Base-by-base conservation (phyloP, 1,140 invertebrate genomes). In the Scaptomyza montana region DNA sequence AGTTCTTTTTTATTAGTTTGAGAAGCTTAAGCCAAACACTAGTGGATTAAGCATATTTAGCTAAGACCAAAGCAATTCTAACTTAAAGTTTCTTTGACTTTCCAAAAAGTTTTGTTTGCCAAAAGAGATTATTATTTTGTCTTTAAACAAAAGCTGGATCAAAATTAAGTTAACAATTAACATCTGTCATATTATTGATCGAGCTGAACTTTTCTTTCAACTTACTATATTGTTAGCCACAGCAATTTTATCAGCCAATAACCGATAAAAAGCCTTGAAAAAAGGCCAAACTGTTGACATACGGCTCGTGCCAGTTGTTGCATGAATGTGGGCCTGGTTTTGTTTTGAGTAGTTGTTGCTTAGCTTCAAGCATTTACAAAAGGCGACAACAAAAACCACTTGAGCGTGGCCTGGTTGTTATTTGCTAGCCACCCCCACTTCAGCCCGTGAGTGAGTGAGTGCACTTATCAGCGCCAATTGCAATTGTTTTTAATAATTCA, bases 401-500 rank as follows among this genome's bases (percentile, higher is more conserved):
- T 36, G 30, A 65, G 53, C 68, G 25, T 56, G 61, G 36, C 36
- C 33, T 28, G 53, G 9, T 65, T 54, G 8, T 13, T 36, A 21
- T 16, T 57, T 30, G 25, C 19, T 19, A 13, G 19, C 19, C 33
- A 33, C 19, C n/a, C 9, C 53, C 21, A 5, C 9, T 7, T 49
- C 8, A 21, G 12, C 33, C 33, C 12, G 19, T 28, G 7, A 33
- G 36, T 19, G n/a, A 65, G 30, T 51, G 71, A 53, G 77, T 65
- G 71, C 53, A 74, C 51, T 82, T 78, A 78, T 80, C 77, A 74
- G 60, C 70, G 50, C 50, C 82, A 86, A 78, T 81, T 78, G 81
- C 82, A 87, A 86, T 87, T 87, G 74, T 81, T 69, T 74, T 78
- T 72, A 78, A 87, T 78, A 87, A 78, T 81, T 78, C 67, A 81